Base-by-base conservation (phyloP, 1,140 invertebrate genomes). In the Acromyrmex echinatior region DNA sequence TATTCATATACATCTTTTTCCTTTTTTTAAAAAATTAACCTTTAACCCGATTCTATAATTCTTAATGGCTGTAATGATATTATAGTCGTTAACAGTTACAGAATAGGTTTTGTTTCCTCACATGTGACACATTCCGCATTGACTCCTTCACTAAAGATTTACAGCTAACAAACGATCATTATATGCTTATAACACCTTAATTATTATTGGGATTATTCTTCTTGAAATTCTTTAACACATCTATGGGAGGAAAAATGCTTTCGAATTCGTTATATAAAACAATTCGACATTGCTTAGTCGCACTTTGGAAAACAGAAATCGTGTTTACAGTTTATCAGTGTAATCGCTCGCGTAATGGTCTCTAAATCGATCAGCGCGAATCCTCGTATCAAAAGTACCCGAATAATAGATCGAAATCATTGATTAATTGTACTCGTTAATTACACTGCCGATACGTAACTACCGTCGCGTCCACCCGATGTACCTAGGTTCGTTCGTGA, bases 371-470 rank as follows among this genome's bases (percentile, higher is more conserved):
- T 58, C 79, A 60, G 35, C 53, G 53, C 80, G 58, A 62, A 84
- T 74, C 53, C 80, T 28, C 35, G 56, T 84, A 84, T 84, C 70
- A 76, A 76, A 84, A 51, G 70, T 62, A 58, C 66, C 45, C 80
- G 80, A 84, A 76, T 51, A 84, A 84, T 39, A 14, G 49, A 62
- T 84, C 80, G 56, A 84, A 76, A 76, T 74, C 39, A 84, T 62
- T 58, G 56, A 1, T 76, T 62, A 84, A 84, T 84, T 62, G 56
- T 76, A 76, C 68, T 51, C 82, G 82, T 86, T 66, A 66, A 86
- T 66, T 66, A 65, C 60, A 60, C 53, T 79, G 49, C 31, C 62
- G 62, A 79, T 65, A 45, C 49, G 49, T 45, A 56, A 79, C 74
- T 63, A 51, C 45, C 53, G 53, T 71, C 35, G 56, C 56, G 80